Conservation (phyloP, 2,797 vertebrate species). For the Limosa lapponica region DNA sequence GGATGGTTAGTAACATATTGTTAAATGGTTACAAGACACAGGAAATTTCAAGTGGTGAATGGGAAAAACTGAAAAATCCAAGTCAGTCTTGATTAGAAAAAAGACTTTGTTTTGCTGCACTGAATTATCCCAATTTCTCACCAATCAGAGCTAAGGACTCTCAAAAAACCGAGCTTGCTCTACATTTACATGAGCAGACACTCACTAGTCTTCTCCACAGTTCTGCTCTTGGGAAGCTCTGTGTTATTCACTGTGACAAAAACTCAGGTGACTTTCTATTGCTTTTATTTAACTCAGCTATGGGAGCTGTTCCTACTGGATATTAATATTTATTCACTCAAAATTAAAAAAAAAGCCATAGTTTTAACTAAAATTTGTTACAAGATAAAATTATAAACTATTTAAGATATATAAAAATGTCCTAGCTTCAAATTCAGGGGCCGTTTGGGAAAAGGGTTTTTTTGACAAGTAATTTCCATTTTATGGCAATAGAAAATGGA, state of each 20-base stretch:
- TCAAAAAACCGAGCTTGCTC: not conserved
- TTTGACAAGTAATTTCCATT: not conserved
- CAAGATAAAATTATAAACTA: not conserved
- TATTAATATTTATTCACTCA: not conserved
- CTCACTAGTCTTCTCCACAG: not conserved
- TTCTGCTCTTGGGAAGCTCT: not conserved
- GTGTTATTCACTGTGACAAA: not conserved
- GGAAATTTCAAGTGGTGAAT: constrained; percentile 9
- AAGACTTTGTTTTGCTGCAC: not conserved
- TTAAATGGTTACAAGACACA: constrained; percentile 13
- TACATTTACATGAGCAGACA: not conserved
- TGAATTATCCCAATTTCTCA: not conserved
- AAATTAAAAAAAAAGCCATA: not conserved
- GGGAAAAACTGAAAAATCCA: not conserved
- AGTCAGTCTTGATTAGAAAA: not conserved
- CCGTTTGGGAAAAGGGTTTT: too few relatives aligned
- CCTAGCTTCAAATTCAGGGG: not conserved
- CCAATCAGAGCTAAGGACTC: not conserved
- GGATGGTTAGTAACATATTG: constrained; percentile 50
- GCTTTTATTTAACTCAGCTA: not conserved
- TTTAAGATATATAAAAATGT: not conserved
- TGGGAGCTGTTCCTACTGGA: not conserved
- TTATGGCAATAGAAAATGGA: not conserved
- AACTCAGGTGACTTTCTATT: not conserved
- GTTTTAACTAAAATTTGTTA: not conserved